phyloP scores from a whole-genome alignment of 2,113 vertebrate genomes.

The Apaloderma vittatum region DNA sequence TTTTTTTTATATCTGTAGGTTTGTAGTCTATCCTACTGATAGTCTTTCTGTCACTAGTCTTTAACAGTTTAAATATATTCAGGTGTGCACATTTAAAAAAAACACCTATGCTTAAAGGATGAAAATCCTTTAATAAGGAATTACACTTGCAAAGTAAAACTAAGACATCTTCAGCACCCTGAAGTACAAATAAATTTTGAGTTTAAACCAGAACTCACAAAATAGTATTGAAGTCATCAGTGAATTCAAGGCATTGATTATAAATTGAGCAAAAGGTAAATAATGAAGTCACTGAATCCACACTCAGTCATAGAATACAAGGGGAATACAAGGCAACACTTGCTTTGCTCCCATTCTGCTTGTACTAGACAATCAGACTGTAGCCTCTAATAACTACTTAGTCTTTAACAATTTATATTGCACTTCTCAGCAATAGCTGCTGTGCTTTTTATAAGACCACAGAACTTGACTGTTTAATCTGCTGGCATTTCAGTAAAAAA shows the following conservation, averaged over 20 bases:
- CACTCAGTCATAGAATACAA: background rate
- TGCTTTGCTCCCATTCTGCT: background rate
- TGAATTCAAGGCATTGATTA: background rate
- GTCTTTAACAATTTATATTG: background rate
- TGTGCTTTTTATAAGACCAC: background rate
- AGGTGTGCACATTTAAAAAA: background rate
- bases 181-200: background rate
- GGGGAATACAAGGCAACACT: background rate
- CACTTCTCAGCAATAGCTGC: background rate
- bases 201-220: background rate
- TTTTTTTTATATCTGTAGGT: background rate
- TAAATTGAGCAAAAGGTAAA: background rate
- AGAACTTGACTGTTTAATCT: background rate
- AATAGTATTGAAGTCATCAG: background rate
- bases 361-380: background rate
- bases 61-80: background rate
- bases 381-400: background rate
- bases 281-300: background rate
- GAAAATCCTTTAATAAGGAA: background rate
- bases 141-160: background rate
- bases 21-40: background rate
- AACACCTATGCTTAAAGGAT: background rate
- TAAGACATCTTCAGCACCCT: background rate
- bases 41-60: background rate
- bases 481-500: background rate